Conservation (phyloP, 2,797 vertebrate species). For the Anableps anableps region DNA sequence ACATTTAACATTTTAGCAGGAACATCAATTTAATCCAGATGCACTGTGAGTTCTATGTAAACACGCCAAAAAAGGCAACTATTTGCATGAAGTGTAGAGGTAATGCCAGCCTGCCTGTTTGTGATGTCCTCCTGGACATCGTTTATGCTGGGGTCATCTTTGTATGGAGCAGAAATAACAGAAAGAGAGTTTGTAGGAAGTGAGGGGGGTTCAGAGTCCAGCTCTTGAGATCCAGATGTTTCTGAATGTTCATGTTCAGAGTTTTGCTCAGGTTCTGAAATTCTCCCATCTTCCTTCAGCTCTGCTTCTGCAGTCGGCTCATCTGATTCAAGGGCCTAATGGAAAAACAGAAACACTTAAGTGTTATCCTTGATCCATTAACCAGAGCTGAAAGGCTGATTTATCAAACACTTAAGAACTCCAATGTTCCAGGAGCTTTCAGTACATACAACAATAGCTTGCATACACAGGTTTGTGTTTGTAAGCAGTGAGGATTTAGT, state of each 20-base stretch:
- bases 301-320: slow-evolving; percentile 24
- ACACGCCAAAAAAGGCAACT: not conserved
- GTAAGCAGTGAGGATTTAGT: not conserved
- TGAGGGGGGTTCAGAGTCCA: slow-evolving; percentile 17
- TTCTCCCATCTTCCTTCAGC: slow-evolving; percentile 27
- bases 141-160: slow-evolving; percentile 26
- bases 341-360: slow-evolving; percentile 24
- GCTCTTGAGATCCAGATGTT: slow-evolving; percentile 31
- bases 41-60: not conserved
- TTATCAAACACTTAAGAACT: slow-evolving; percentile 28
- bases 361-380: slow-evolving; percentile 22
- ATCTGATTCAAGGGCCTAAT: slow-evolving; percentile 47
- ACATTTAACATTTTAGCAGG: not conserved
- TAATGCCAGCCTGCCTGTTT: slow-evolving; percentile 42
- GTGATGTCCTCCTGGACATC: slow-evolving; percentile 28
- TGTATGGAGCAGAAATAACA: slow-evolving; percentile 26
- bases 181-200: slow-evolving; percentile 27
- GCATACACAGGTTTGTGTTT: not conserved
- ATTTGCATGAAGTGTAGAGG: not conserved
- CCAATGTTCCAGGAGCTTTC: slow-evolving; percentile 31
- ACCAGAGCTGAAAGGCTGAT: slow-evolving; percentile 17
- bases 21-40: not conserved
- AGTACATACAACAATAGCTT: slow-evolving; percentile 13
- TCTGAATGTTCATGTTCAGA: slow-evolving; percentile 40
- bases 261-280: slow-evolving; percentile 25